phyloP scores from a whole-genome alignment of 1,140 invertebrate genomes.

The Drosophila ananassae region DNA sequence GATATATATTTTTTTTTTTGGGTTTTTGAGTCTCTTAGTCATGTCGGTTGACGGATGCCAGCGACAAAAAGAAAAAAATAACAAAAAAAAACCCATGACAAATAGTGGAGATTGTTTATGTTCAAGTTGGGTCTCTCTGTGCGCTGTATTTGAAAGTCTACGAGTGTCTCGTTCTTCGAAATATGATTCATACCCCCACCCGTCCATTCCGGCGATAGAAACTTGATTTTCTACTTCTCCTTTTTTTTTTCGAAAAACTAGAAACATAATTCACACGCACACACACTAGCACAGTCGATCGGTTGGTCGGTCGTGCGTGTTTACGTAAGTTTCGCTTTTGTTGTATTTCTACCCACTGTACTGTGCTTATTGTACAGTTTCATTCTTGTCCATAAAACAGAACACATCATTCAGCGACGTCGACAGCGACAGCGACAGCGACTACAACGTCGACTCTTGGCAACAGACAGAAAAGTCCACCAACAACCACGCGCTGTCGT shows the following conservation, averaged over 20 bases:
- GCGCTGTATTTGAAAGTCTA: slow-evolving; percentile 29
- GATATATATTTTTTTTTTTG: neutral
- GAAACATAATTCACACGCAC: slow-evolving; percentile 33
- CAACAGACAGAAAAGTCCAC: slow-evolving; percentile 66
- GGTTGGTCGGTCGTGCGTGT: slow-evolving; percentile 31
- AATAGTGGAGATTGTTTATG: slow-evolving; percentile 24
- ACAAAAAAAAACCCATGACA: slow-evolving; percentile 31
- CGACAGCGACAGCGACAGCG: too few relatives aligned
- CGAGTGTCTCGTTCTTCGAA: slow-evolving; percentile 21
- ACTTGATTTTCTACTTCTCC: slow-evolving; percentile 50
- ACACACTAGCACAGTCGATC: neutral
- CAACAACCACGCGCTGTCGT: slow-evolving; percentile 56
- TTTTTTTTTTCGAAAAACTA: slow-evolving; percentile 38
- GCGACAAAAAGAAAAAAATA: neutral
- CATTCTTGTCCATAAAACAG: slow-evolving; percentile 27
- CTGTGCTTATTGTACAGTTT: slow-evolving; percentile 56
- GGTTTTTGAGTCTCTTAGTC: slow-evolving; percentile 28
- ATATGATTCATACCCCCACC: slow-evolving; percentile 31
- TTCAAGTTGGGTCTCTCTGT: slow-evolving; percentile 2
- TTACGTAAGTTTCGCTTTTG: slow-evolving; percentile 62
- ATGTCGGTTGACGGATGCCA: slow-evolving; percentile 25
- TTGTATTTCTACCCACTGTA: slow-evolving; percentile 38
- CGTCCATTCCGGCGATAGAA: slow-evolving; percentile 24
- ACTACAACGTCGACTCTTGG: slow-evolving; percentile 41
- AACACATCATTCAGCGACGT: slow-evolving; percentile 45